A percentile compares a stretch with the other conserved stretches of the same genome.
Conservation (phyloP, 2,888 invertebrate species). For the Eristalinus aeneus region DNA sequence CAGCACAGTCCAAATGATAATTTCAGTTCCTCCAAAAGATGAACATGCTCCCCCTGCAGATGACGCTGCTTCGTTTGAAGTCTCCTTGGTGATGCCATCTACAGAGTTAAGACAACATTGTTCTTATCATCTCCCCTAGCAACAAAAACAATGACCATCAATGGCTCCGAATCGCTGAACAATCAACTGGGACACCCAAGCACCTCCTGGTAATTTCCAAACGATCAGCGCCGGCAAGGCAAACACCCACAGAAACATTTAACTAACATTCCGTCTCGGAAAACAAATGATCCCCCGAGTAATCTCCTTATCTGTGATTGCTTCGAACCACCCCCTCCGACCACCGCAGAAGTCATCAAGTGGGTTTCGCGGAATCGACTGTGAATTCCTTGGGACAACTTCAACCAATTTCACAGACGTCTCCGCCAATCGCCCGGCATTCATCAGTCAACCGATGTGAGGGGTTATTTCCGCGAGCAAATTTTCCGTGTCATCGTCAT, state of each 20-base stretch:
- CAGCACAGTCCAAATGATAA: too few species aligned
- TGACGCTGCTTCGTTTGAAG: too few species aligned
- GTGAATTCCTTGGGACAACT: constrained; percentile 31
- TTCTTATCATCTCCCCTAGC: too few species aligned
- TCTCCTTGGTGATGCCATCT: too few species aligned
- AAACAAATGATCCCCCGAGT: neutral
- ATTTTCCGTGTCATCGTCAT: neutral
- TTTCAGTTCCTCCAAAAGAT: too few species aligned
- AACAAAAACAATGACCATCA: too few species aligned
- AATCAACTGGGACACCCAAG: too few species aligned
- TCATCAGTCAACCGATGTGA: neutral
- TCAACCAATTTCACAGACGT: constrained; percentile 43
- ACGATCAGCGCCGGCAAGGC: neutral
- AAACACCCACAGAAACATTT: neutral
- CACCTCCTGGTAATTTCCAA: neutral
- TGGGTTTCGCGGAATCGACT: constrained; percentile 38
- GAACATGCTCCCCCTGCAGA: too few species aligned
- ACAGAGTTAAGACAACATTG: too few species aligned
- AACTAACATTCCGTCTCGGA: neutral
- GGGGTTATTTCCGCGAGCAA: neutral
- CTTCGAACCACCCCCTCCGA: neutral
- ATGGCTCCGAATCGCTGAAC: too few species aligned
- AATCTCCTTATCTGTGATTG: constrained; percentile 1
- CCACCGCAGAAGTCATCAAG: constrained; percentile 12
- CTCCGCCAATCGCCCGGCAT: constrained; percentile 34